These are phyloP conservation scores for Chesias legatella DNA, from an alignment of 2,888 invertebrate species.

Conservation along the genomic window DNA sequence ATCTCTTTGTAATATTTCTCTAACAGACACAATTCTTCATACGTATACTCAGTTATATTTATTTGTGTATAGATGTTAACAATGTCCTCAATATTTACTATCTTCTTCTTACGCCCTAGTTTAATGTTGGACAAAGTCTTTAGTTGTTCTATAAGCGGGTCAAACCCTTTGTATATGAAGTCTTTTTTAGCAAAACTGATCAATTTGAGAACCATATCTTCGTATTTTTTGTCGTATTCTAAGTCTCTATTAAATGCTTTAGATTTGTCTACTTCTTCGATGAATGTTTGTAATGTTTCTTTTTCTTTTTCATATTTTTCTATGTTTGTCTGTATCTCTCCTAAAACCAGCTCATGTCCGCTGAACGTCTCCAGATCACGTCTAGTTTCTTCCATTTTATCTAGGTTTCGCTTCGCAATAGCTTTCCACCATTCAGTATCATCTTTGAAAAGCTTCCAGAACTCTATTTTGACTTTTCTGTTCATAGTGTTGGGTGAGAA, in stretches of 20 bases:
- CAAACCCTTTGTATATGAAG: slow-evolving; percentile 73
- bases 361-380: slow-evolving; percentile 69
- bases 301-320: slow-evolving; percentile 63
- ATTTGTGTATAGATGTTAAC: slow-evolving; percentile 66
- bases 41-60: slow-evolving; percentile 64
- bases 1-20: slow-evolving; percentile 74
- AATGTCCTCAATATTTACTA: slow-evolving; percentile 60
- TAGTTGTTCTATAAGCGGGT: slow-evolving; percentile 68
- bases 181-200: slow-evolving; percentile 73
- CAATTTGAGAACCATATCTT: slow-evolving; percentile 68
- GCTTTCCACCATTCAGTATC: slow-evolving; percentile 76
- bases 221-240: slow-evolving; percentile 69
- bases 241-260: slow-evolving; percentile 62
- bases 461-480: slow-evolving; percentile 51
- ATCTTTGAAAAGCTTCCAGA: slow-evolving; percentile 71
- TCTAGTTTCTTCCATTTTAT: slow-evolving; percentile 71
- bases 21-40: slow-evolving; percentile 68
- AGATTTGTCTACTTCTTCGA: slow-evolving; percentile 66
- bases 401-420: slow-evolving; percentile 66
- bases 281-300: slow-evolving; percentile 59
- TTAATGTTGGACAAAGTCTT: slow-evolving; percentile 61
- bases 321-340: slow-evolving; percentile 58
- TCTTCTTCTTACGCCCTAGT: slow-evolving; percentile 57
- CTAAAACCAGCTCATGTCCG: slow-evolving; percentile 65
- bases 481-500: slow-evolving; percentile 38